phyloP scores from a whole-genome alignment of 2,113 vertebrate genomes.

The Paedocypris sp. region DNA sequence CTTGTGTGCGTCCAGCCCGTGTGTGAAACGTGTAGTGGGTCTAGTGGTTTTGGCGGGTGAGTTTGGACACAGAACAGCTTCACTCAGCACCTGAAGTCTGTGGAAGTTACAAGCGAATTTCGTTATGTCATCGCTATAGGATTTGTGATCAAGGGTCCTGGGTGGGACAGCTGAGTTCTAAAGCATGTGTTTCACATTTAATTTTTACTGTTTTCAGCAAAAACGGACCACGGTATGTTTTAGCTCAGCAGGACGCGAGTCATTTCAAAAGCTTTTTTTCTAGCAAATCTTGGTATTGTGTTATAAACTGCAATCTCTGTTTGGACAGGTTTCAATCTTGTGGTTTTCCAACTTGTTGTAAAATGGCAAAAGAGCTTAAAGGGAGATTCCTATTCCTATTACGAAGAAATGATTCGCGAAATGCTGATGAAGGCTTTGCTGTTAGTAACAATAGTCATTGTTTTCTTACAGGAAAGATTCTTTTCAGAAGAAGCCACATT shows the following conservation, averaged over 20 bases:
- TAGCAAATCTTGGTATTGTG: slow-evolving; percentile 43
- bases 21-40: no score
- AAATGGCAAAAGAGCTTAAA: neutral
- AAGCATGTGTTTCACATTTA: neutral
- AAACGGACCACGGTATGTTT: neutral
- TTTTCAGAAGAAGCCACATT: slow-evolving; percentile 92
- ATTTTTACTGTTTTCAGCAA: neutral
- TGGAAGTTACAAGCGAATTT: neutral
- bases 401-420: neutral
- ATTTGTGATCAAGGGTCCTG: neutral
- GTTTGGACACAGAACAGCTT: no score
- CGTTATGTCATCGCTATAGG: neutral
- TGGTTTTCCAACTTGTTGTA: neutral
- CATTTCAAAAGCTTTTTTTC: slow-evolving; percentile 29
- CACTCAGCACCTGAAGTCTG: neutral
- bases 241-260: slow-evolving; percentile 10
- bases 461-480: slow-evolving; percentile 81
- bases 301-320: slow-evolving; percentile 12
- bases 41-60: no score
- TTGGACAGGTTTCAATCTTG: slow-evolving; percentile 27
- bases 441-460: slow-evolving; percentile 9
- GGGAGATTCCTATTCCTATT: slow-evolving; percentile 14
- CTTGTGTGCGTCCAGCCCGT: no score
- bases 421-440: neutral
- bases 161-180: neutral